Evolutionary conservation across 2,888 invertebrate species (phyloP), one percentile per base, ranked within the genome.

Genomic region (Calephelis perditalis): DNA sequence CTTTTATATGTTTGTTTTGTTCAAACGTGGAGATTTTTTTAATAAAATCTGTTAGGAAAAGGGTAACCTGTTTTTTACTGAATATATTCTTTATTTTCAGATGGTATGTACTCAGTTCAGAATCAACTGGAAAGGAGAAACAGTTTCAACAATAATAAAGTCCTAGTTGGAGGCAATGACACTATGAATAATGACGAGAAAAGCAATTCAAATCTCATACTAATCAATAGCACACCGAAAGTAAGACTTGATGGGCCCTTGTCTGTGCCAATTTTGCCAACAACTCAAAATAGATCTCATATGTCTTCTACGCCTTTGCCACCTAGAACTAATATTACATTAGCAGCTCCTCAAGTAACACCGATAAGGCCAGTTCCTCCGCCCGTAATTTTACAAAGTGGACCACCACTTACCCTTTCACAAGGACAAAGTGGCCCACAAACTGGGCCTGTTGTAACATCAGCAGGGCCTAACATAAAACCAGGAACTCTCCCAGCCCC

Each of bases 91-190:
- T 45, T 15, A 8, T 55, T 78, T 75, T 54, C 84, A 87, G 86
- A 82, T 75, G 80, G 79, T 45, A 76, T 86, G 74, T 89, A 84
- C 67, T 70, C 74, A 40, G 73, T 94, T 40, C 65, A 94, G 35
- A 73, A 67, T 10, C 75, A 73, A 7, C 71, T 94, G 70, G 95
- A 81, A 0, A 71, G 84, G 0, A 73, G 86, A 5, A 77, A 76
- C 57, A 82, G 80, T 55, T 88, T 85, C 77, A 87, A 84, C 74
- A 90, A 89, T 71, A 90, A 90, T 71, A 89, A 89, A 67, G 85
- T 90, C 0, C 58, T 92, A 12, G 86, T 87, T 0, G 89, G 89
- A 1, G 86, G 86, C 4, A 79, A 84, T 67, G 68, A 81, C 62
- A 82, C 81, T 78, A 63, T 74, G 70, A 0, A 71, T 15, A 76